Conservation (phyloP, 2,888 invertebrate genomes). For the Hirtodrosophila trivittata region DNA sequence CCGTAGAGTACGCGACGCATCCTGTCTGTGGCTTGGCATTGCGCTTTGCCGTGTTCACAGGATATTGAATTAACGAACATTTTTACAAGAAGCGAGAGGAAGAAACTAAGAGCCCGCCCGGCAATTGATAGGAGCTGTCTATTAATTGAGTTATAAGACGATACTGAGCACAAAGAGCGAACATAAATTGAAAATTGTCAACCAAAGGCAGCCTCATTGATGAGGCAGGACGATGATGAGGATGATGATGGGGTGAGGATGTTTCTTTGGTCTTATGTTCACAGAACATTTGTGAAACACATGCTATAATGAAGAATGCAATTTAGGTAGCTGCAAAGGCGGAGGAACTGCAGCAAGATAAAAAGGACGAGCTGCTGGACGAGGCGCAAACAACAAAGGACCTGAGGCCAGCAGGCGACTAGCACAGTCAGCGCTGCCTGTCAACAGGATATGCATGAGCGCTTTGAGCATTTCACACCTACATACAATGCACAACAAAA, state of each 20-base stretch:
- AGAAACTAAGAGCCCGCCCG: constrained; percentile 38
- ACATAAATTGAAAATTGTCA: constrained; percentile 70
- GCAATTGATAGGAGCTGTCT: constrained; percentile 60
- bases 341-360: constrained; percentile 38
- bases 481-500: constrained; percentile 67
- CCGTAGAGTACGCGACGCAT: constrained; percentile 53
- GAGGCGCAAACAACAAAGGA: constrained; percentile 62
- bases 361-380: constrained; percentile 41
- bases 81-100: constrained; percentile 69
- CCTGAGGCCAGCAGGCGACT: constrained; percentile 62
- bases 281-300: constrained; percentile 71
- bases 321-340: constrained; percentile 4
- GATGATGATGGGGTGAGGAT: constrained; percentile 52
- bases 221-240: constrained; percentile 10
- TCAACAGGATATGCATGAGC: constrained; percentile 81
- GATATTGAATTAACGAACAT: constrained; percentile 74
- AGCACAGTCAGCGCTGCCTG: constrained; percentile 51
- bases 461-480: constrained; percentile 80
- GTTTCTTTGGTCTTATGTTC: constrained; percentile 19
- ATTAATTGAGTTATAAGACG: constrained; percentile 78
- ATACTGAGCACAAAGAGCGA: constrained; percentile 40
- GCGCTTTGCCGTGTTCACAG: constrained; percentile 47
- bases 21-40: constrained; percentile 65
- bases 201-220: constrained; percentile 41
- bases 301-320: constrained; percentile 54